Evolutionary conservation across 2,797 vertebrate species (phyloP).

Genomic region (Vultur gryphus): DNA sequence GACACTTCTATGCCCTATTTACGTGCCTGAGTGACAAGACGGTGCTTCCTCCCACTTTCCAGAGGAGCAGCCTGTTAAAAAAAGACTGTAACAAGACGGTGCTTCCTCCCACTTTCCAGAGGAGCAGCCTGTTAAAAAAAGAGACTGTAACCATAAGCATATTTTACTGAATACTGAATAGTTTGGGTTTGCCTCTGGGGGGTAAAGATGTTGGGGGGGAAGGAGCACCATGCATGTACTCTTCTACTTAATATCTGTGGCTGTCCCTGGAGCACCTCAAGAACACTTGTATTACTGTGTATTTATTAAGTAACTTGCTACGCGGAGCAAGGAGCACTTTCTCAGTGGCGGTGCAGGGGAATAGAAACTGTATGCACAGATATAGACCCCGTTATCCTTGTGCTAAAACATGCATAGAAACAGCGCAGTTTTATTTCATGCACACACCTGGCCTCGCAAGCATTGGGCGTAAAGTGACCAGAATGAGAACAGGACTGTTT

Average conservation of each 20-base stretch:
- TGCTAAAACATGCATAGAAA: fast-evolving
- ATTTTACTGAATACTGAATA: not conserved
- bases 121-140: not conserved
- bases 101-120: not conserved
- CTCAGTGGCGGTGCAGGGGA: too few species aligned
- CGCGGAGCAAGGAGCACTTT: fast-evolving
- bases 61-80: not conserved
- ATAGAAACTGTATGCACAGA: fast-evolving
- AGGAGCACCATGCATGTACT: fast-evolving
- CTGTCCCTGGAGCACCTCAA: not conserved
- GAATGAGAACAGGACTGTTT: not conserved
- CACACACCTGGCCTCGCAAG: not conserved
- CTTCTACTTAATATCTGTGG: not conserved
- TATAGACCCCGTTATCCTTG: fast-evolving
- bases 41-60: not conserved
- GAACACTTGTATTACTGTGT: not conserved
- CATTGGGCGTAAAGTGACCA: not conserved
- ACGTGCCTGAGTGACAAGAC: not conserved
- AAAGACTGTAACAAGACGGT: not conserved
- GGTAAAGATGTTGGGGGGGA: too few species aligned
- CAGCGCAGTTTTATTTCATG: fast-evolving
- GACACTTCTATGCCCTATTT: not conserved
- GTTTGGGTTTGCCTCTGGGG: not conserved
- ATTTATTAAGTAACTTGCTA: not conserved
- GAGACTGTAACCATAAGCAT: too few species aligned